These are phyloP conservation scores for Prunella himalayana DNA, from an alignment of 2,113 vertebrate species.

Conservation along the genomic window DNA sequence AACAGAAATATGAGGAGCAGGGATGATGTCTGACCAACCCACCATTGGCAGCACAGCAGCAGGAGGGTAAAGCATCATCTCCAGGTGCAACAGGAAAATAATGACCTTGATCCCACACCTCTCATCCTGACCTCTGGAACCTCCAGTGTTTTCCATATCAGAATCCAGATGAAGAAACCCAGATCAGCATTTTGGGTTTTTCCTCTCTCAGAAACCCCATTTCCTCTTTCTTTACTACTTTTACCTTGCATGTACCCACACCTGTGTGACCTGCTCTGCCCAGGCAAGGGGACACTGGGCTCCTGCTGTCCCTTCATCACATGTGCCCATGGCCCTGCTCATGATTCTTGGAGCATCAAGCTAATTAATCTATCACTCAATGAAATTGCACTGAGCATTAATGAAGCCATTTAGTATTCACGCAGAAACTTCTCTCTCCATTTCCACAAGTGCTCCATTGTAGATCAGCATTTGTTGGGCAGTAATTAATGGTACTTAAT, in stretches of 20 bases:
- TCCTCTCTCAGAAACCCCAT: background rate
- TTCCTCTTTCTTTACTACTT: background rate
- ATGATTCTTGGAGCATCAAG: conserved; percentile 16
- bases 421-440: conserved; percentile 41
- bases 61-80: background rate
- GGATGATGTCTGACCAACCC: background rate
- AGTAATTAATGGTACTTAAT: conserved; percentile 75
- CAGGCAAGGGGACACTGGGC: background rate
- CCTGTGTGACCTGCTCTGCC: background rate
- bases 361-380: conserved; percentile 44
- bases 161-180: background rate
- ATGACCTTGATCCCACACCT: background rate
- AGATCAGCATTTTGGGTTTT: background rate
- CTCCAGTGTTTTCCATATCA: background rate
- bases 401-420: conserved; percentile 64
- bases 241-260: background rate
- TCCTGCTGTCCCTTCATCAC: background rate
- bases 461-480: conserved; percentile 66
- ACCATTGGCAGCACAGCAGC: fast-evolving
- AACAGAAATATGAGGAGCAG: background rate
- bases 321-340: background rate
- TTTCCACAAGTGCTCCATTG: conserved; percentile 59
- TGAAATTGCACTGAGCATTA: conserved; percentile 28
- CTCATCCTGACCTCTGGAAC: background rate
- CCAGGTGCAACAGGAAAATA: background rate